Conservation (phyloP, 2,113 vertebrate species). For the Gallinago undulata region DNA sequence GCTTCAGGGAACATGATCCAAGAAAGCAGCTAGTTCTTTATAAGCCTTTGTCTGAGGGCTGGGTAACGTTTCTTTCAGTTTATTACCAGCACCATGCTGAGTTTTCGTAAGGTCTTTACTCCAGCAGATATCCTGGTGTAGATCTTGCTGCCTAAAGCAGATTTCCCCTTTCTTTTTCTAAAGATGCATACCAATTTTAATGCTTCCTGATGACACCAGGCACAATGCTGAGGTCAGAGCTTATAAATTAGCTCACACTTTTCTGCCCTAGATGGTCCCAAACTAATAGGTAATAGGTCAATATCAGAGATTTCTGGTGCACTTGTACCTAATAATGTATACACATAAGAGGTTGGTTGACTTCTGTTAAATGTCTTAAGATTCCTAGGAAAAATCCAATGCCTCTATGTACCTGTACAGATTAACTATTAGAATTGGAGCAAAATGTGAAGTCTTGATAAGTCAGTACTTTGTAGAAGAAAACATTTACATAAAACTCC, state of each 20-base stretch:
- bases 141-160: background rate
- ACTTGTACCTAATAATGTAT: background rate
- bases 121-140: rapidly evolving
- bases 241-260: background rate
- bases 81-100: background rate
- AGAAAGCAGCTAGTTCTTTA: background rate
- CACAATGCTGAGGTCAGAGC: background rate
- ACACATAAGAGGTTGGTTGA: background rate
- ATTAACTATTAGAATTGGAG: background rate
- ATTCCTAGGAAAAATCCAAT: background rate
- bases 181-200: background rate
- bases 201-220: background rate
- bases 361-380: background rate
- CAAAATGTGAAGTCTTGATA: background rate
- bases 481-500: background rate
- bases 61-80: background rate
- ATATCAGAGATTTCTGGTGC: background rate
- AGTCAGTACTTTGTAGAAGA: background rate
- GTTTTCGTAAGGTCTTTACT: background rate
- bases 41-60: background rate
- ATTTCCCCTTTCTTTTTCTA: background rate
- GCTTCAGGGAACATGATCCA: background rate
- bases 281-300: background rate
- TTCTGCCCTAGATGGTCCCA: background rate
- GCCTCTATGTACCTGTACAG: background rate